Base-by-base conservation (phyloP, 2,113 vertebrate species). In the Neoarius graeffei region DNA sequence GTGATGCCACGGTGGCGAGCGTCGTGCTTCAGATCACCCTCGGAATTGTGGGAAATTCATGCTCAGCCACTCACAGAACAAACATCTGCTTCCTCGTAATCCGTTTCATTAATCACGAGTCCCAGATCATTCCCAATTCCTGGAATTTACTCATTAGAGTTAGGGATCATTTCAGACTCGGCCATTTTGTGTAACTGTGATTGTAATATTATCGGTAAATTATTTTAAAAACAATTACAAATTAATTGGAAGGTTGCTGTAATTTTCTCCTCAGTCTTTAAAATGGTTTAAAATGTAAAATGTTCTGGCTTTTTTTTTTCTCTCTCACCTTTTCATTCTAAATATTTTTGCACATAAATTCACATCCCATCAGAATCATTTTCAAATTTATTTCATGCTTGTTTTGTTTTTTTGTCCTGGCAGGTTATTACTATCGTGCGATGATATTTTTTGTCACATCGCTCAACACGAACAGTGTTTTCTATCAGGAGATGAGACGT, bases 1-100 rank as follows among this genome's bases (percentile, higher is more conserved):
- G 20, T 10, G 35, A 83, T 1, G 42, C 9, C 59, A 54, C 42
- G 2, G 25, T 64, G 13, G 30, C 17, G n/a, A 60, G 30, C 50
- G 0, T 7, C 27, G 10, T 8, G 23, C 42, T 62, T 56, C 35
- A 85, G 56, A 73, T 64, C 67, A 42, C 57, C 13, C 71, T 64
- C 35, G 25, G 56, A 50, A 62, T 82, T 54, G 19, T 57, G 20
- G 54, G 30, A 81, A 15, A 87, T 67, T 19, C 10, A 23, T 50
- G 62, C 48, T 69, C 62, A 71, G 60, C 76, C 62, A 27, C 50
- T 67, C 52, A 59, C 64, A 11, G 27, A 64, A 81, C 13, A 30
- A 56, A 59, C 52, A 56, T 81, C n/a, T 81, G 62, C 52, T 87
- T 81, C 27, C 27, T 27, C n/a, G 19, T 81, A 67, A 56, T 71